Evolutionary conservation across 2,797 vertebrate species (phyloP).

Genomic region (Pithecia hirsuta): DNA sequence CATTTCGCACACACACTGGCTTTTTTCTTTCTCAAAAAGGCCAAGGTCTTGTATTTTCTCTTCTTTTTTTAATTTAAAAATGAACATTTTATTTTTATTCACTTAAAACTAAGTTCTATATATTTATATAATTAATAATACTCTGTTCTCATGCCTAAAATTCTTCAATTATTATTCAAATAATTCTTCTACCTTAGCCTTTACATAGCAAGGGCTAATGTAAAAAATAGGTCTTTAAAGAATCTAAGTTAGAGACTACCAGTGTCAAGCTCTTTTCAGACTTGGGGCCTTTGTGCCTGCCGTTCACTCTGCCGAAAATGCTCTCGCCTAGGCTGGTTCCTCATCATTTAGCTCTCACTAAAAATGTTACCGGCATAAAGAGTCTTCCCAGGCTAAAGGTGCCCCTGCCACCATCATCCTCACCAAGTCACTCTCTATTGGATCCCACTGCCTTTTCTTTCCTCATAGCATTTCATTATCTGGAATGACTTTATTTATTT

Average conservation of each 20-base stretch:
- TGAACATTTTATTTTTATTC: slow-evolving; percentile 17
- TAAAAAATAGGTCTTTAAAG: neutral
- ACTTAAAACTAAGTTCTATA: slow-evolving; percentile 44
- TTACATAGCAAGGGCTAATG: neutral
- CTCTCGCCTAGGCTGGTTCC: neutral
- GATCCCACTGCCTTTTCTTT: neutral
- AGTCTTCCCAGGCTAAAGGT: neutral
- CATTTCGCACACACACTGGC: neutral
- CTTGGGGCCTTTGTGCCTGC: neutral
- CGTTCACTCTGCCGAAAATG: neutral
- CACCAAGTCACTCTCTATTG: neutral
- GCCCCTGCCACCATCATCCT: neutral
- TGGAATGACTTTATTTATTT: neutral
- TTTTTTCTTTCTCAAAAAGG: slow-evolving; percentile 24
- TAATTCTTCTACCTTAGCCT: too few species aligned
- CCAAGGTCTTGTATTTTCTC: neutral
- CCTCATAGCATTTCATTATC: neutral
- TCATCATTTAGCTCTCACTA: neutral
- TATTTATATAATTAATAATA: neutral
- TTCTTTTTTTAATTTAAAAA: slow-evolving; percentile 34
- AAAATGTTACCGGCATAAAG: neutral
- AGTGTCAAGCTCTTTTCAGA: neutral
- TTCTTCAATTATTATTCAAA: neutral
- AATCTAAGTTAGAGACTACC: neutral
- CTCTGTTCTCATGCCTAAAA: slow-evolving; percentile 25